Base-by-base conservation (phyloP, 2,797 vertebrate species). In the Chrosomus eos region DNA sequence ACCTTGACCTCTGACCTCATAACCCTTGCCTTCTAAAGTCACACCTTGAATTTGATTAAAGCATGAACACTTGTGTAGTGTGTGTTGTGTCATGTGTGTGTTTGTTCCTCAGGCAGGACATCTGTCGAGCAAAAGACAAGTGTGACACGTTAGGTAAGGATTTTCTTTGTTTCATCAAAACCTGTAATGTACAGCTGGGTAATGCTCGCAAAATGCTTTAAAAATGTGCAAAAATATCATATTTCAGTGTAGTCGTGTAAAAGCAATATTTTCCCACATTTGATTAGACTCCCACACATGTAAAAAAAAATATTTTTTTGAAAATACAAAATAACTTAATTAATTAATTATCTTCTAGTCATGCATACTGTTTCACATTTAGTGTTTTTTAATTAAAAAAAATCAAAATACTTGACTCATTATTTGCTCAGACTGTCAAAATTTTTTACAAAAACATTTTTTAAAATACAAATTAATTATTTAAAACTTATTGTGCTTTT, bases 111-210 rank as follows among this genome's bases (percentile, higher is more conserved):
- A 99, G 98, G 93, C 97, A 99, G 94, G 98, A 99, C 92, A 99
- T 99, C 91, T 99, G 98, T 94, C 95, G 97, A 87, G 96, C 96
- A 36, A 97, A 96, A 94, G 96, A 99, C 90, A 99, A 98, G 93
- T 99, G 98, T 85, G 98, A 99, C 93, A 99, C 98, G 0, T 93
- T 99, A 92, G 98, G 98, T 99, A 95, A 81, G 26, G 7, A 14
- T 4, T 31, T 21, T 0, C 23, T 55, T n/a, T 18, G 23, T 40
- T 71, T 62, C 26, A 7, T 6, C 60, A 0, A 28, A 16, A 62
- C 60, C 26, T 28, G 60, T 7, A 62, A 7, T 2, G 26, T 16
- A 16, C 26, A 62, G 60, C 26, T 62, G 5, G 5, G 5, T 14
- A 3, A 16, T 16, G 26, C 26, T 26, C 60, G 7, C 26, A 16